These are phyloP conservation scores for Mirza zaza DNA, from an alignment of 2,113 vertebrate species.

Conservation along the genomic window DNA sequence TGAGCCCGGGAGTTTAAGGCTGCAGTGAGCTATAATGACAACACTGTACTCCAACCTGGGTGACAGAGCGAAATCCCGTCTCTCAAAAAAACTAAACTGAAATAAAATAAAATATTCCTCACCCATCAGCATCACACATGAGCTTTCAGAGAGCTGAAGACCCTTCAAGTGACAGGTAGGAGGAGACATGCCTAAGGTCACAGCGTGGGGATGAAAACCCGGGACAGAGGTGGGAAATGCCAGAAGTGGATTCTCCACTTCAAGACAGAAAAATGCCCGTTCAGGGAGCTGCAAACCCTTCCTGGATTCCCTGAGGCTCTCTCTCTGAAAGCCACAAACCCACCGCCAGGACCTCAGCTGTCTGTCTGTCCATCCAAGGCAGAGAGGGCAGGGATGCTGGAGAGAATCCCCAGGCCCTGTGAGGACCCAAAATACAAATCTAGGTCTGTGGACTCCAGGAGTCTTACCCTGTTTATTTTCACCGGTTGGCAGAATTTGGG, in stretches of 20 bases:
- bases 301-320: not conserved
- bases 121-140: not conserved
- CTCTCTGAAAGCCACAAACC: not conserved
- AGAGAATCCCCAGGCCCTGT: not conserved
- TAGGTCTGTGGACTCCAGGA: not conserved
- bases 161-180: not conserved
- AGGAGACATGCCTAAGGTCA: not conserved
- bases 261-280: not conserved
- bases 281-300: not conserved
- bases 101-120: not conserved
- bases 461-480: not conserved
- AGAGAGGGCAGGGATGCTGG: not conserved
- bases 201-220: not conserved
- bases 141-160: not conserved
- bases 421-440: not conserved
- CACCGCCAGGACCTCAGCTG: not conserved
- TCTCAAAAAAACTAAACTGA: too few species aligned
- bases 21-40: too few species aligned
- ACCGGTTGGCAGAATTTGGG: not conserved
- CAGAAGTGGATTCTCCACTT: not conserved
- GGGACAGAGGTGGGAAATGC: not conserved
- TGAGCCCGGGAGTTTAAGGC: not conserved
- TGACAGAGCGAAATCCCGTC: too few species aligned
- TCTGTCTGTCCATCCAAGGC: not conserved
- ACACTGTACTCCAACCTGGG: too few species aligned